Evolutionary conservation across 2,888 invertebrate species (phyloP), one percentile per base, ranked within the genome.

Genomic region (Eurytoma californica): DNA sequence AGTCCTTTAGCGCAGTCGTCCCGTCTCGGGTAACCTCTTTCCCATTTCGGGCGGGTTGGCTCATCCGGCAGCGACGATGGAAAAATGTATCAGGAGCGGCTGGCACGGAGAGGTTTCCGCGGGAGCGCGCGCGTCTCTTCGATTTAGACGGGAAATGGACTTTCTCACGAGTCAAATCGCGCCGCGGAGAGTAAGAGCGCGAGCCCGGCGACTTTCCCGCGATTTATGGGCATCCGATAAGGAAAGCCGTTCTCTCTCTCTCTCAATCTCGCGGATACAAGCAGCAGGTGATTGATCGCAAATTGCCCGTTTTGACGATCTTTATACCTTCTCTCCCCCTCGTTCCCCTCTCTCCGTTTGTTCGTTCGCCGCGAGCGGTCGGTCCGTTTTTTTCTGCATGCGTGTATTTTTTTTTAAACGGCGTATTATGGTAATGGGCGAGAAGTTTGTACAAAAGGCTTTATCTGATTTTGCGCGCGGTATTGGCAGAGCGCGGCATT

Each of bases 141-240:
- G 68, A 74, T 67, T 69, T 58, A 68, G 61, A 69, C 70, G 65
- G 74, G 79, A 79, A 79, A 74, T 74, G 69, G 79, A 74, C 79
- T 74, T 79, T 79, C 74, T 79, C 79, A 74, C 79, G 79, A 79
- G 58, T 79, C 74, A 74, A 79, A 74, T 74, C 73, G 73, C 63
- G 55, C 75, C 74, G 60, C 39, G 14, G 61, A 47, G 55, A 24
- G 7, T 30, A 63, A 55, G 39, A 58, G 30, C 7, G 61, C 57
- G 65, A n/a, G 70, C 47, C 39, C 61, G 39, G 57, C 65, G 79
- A 79, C 72, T 80, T 76, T 76, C 68, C 72, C 68, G 72, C 76
- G 80, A 80, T 80, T 80, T 80, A 80, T 80, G 72, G 72, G 51
- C 39, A 76, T 76, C 72, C 72, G 80, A 80, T 80, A 80, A 76